A percentile compares a stretch with the other conserved stretches of the same genome.
These are phyloP conservation scores for Passer montanus DNA, from an alignment of 2,113 vertebrate species.

Conservation along the genomic window DNA sequence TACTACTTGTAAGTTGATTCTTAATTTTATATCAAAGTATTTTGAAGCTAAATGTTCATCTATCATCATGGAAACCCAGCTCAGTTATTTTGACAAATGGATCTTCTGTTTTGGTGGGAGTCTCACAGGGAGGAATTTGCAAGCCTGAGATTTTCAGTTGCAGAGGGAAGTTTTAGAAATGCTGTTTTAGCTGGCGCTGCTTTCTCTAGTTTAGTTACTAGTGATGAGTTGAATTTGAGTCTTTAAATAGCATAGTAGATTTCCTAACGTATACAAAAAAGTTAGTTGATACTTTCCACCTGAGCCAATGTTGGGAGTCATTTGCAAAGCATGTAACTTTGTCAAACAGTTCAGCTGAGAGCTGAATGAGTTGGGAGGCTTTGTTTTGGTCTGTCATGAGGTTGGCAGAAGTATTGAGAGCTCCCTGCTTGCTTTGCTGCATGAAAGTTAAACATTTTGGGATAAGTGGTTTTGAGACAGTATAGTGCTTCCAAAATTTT, in stretches of 20 bases:
- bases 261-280: not conserved
- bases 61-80: not conserved
- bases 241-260: not conserved
- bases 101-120: not conserved
- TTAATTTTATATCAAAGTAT: not conserved
- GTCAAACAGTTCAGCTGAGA: not conserved
- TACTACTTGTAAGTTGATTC: not conserved
- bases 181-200: not conserved
- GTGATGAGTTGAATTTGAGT: not conserved
- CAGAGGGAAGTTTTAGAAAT: not conserved
- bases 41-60: not conserved
- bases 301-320: not conserved
- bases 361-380: not conserved
- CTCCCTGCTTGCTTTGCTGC: not conserved
- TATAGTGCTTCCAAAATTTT: not conserved
- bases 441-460: not conserved
- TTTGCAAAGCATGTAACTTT: not conserved
- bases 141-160: not conserved
- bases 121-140: not conserved
- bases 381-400: not conserved
- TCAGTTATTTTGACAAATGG: not conserved
- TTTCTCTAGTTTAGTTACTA: not conserved
- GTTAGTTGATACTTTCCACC: not conserved
- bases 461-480: not conserved
- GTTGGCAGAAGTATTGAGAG: not conserved